Base-by-base conservation (phyloP, 2,797 vertebrate species). In the Poliocrania exsul region DNA sequence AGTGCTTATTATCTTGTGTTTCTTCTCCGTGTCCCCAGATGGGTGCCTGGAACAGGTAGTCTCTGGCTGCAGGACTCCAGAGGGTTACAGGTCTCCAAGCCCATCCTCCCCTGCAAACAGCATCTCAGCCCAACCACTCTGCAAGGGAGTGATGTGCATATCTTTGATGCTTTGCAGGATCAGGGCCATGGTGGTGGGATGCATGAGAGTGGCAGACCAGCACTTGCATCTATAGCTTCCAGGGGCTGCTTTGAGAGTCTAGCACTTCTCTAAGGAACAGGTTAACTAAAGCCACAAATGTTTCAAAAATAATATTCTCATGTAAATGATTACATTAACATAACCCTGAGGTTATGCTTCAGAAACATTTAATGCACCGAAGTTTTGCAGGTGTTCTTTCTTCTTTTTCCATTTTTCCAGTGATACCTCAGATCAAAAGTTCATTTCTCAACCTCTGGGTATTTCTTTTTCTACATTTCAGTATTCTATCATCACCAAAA, bases 381-480 rank as follows among this genome's bases (percentile, higher is more conserved):
- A 79, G 73, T 72, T 91, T 66, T 90, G 58, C 82, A 72, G 67
- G 69, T 95, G 88, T 78, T 92, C 81, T 53, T 88, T 88, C 58
- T 79, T 92, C 31, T 75, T 79, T 54, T 74, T 33, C 46, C 19
- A 2, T 79, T 88, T 85, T 81, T 56, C 72, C 0, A 0, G 61
- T 56, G 69, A 75, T 91, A 40, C 47, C 73, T 73, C 44, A 0
- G 1, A 93, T 26, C 17, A 26, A 10, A 86, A 75, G 57, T 64
- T 94, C 20, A 25, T 31, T 90, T 83, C 54, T 95, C 35, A 51
- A 1, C 23, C 31, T 90, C 47, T 23, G 42, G 33, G 29, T 66
- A 38, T 57, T 83, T 86, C 42, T 86, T 91, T 72, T 91, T 53
- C 79, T 81, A 24, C 19, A 3, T 81, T 62, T 83, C 50, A 51